A percentile compares a stretch with the other conserved stretches of the same genome.
These are phyloP conservation scores for Mellivora capensis DNA, from an alignment of 2,113 vertebrate species.

Conservation along the genomic window DNA sequence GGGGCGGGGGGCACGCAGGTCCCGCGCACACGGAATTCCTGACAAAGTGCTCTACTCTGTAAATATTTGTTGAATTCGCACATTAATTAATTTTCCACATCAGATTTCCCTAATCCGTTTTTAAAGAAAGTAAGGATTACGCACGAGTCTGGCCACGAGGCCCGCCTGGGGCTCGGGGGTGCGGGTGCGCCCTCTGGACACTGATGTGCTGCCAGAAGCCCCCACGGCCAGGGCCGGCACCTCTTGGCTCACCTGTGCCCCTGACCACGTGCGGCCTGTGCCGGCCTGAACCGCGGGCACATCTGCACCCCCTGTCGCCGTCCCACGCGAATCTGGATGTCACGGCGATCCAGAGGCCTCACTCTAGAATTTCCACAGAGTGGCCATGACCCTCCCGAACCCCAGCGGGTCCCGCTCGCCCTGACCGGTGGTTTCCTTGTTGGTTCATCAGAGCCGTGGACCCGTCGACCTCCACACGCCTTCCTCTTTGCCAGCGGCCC, in stretches of 20 bases:
- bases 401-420: fast-evolving
- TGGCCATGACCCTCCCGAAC: fast-evolving
- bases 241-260: background rate
- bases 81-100: slow-evolving; percentile 69
- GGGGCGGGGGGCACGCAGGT: fast-evolving
- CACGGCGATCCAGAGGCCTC: fast-evolving
- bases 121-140: slow-evolving; percentile 57
- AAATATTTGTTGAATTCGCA: slow-evolving; percentile 60
- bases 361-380: background rate
- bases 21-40: background rate
- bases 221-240: fast-evolving
- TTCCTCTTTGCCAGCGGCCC: fast-evolving
- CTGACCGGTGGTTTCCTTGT: too few species aligned
- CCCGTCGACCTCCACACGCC: fast-evolving
- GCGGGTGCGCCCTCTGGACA: background rate
- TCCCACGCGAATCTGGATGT: fast-evolving
- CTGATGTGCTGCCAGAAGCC: background rate
- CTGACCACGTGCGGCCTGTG: fast-evolving
- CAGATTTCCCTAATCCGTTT: slow-evolving; percentile 65
- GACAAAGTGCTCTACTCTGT: background rate
- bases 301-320: fast-evolving
- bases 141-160: background rate
- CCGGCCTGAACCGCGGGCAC: fast-evolving
- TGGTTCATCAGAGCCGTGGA: fast-evolving
- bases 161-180: background rate